Percentiles rank a stretch among this genome's conserved stretches.
These are phyloP conservation scores for Esox niger DNA, from an alignment of 2,113 vertebrate species.

Conservation along the genomic window DNA sequence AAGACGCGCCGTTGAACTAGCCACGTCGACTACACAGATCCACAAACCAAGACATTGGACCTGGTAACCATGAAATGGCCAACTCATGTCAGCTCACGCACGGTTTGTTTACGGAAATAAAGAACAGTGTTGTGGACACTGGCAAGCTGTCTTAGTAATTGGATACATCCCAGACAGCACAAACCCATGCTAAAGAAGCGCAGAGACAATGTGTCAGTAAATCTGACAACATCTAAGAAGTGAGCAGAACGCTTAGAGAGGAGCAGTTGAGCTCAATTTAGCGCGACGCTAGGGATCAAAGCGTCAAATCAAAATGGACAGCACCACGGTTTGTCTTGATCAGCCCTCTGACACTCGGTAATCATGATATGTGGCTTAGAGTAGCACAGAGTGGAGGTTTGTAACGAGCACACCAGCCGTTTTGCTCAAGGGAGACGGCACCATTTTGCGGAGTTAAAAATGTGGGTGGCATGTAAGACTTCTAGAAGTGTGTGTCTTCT, in stretches of 20 bases:
- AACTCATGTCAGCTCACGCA: neutral
- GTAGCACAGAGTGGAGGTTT: neutral
- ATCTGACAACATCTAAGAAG: conserved; percentile 6
- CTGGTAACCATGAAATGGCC: neutral
- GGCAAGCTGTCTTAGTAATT: conserved; percentile 10
- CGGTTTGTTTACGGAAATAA: neutral
- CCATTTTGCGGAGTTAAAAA: neutral
- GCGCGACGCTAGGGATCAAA: conserved; percentile 1
- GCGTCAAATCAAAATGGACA: conserved; percentile 14
- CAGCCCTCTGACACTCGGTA: conserved; percentile 9
- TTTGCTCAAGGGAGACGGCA: neutral
- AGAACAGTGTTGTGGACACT: neutral
- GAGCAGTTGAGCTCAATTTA: conserved; percentile 20
- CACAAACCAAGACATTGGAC: neutral
- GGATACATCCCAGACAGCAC: neutral
- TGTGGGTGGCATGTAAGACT: neutral
- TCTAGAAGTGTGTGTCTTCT: neutral
- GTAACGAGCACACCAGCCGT: neutral
- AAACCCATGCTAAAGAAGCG: conserved; percentile 4
- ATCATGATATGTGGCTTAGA: conserved; percentile 19
- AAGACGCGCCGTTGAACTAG: neutral
- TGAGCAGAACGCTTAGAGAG: neutral
- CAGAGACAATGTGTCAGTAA: neutral
- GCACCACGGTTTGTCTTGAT: conserved; percentile 13
- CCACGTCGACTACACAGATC: conserved; percentile 1